Base-by-base conservation (phyloP, 2,113 vertebrate genomes). In the Galeopterus variegatus region DNA sequence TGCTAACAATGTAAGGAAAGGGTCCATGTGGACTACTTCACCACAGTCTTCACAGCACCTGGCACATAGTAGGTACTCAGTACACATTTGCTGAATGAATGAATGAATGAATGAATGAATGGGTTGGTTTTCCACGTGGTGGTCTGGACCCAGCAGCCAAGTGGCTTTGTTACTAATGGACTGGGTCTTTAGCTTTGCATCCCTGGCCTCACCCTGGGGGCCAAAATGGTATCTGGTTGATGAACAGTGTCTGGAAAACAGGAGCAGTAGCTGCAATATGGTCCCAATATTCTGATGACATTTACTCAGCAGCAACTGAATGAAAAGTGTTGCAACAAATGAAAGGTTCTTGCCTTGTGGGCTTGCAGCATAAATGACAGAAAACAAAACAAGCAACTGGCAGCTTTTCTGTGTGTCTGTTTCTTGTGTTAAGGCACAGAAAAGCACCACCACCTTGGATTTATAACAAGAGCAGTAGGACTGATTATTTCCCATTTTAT, bases 341-440 rank as follows among this genome's bases (percentile, higher is more conserved):
- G 96, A 82, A 93, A 89, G 12, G 69, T 97, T 87, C 92, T 82
- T 94, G 91, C 69, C 85, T 95, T 95, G 9, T 73, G 60, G 73
- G 69, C 65, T 70, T 95, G 58, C 28, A 83, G 67, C 26, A 83
- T 79, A 90, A 95, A 64, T 79, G 88, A 88, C 18, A 94, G 73
- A 84, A 90, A 95, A 94, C 87, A 92, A 93, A 96, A 81, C 50
- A 95, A 96, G 72, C 58, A 70, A 73, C 45, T 70, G 65, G 72
- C 65, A 97, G 93, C 36, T 41, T 91, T 69, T 79, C 83, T 81
- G 24, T 72, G 26, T 26, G 36, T 64, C 2, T 84, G 23, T 67
- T 73, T 76, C 50, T 70, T 73, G 28, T 58, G 33, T 52, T 87
- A 83, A 87, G 41, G n/a, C 21, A 77, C 31, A 88, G 70, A 79